Percentiles rank a stretch among this genome's conserved stretches.
These are phyloP conservation scores for Eublepharis macularius DNA, from an alignment of 2,113 vertebrate species.

Conservation along the genomic window DNA sequence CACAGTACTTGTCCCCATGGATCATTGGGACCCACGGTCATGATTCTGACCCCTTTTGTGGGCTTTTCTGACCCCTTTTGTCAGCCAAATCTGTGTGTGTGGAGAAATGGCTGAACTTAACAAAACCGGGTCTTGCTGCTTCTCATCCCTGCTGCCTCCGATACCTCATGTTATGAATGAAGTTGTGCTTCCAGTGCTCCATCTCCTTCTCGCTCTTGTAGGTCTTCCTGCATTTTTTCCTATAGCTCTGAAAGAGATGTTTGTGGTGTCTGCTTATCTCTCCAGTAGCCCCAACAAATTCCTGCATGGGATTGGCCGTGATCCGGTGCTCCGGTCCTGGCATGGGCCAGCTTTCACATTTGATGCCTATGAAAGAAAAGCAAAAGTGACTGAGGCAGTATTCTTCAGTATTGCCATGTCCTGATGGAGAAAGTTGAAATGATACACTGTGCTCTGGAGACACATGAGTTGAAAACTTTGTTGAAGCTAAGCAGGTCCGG, in stretches of 20 bases:
- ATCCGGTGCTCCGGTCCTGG: slow-evolving; percentile 69
- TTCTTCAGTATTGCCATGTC: background rate
- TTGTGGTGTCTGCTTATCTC: slow-evolving; percentile 65
- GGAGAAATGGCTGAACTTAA: too few species aligned
- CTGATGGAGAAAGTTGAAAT: background rate
- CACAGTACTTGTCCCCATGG: too few species aligned
- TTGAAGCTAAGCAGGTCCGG: too few species aligned
- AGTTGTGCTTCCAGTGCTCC: slow-evolving; percentile 71
- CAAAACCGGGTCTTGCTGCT: too few species aligned
- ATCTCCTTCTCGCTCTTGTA: slow-evolving; percentile 72
- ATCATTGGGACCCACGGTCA: too few species aligned
- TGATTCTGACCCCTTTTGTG: too few species aligned
- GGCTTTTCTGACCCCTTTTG: too few species aligned
- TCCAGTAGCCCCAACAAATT: slow-evolving; percentile 67
- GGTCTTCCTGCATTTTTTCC: slow-evolving; percentile 69
- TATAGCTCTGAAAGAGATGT: slow-evolving; percentile 72
- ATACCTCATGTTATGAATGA: slow-evolving; percentile 77
- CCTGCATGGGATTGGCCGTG: slow-evolving; percentile 82
- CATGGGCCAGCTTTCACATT: slow-evolving; percentile 32
- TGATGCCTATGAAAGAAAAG: slow-evolving; percentile 22
- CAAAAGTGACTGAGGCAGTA: accelerated
- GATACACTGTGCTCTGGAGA: background rate
- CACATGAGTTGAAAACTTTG: too few species aligned
- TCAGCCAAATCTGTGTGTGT: too few species aligned
- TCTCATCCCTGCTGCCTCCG: too few species aligned